Evolutionary conservation across 1,140 invertebrate species (phyloP), one percentile per base, ranked within the genome.

Genomic region (Hyles vespertilio): DNA sequence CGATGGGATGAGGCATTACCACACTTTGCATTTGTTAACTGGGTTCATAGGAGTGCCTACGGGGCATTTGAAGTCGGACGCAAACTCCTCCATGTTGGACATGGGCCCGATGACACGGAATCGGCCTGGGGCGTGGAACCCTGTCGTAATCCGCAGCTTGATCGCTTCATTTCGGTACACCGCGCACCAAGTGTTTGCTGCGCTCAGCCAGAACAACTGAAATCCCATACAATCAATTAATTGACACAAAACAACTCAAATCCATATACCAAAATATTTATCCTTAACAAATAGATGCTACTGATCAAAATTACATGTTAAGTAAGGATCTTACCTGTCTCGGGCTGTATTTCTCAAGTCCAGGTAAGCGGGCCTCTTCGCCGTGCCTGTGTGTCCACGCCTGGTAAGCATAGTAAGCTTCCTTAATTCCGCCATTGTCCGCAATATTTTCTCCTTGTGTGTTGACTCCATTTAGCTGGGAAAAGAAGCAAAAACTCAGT

Each of bases 371-470:
- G 1, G 90, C 87, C 65, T 96, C 95, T 1, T 79, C 70, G 0
- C 92, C 92, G 69, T 96, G 91, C 9, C 91, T 85, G 36, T 92
- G 79, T 0, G 90, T 90, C 94, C 95, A 96, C 5, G 91, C 90
- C 44, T 92, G 89, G 81, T 97, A 97, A 0, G 96, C 95, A 33
- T 92, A 91, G 79, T 97, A 98, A 0, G 97, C 95, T 67, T 96
- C 93, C 76, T 96, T 96, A 32, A 97, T 92, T 1, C 96, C 96
- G 12, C 95, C 96, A 78, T 97, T 97, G 78, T 98, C 96, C 0
- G 97, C 96, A 50, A 98, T 96, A 77, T 98, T 98, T 76, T 98
- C 96, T n/a, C 94, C 95, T 87, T 97, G 95, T 1, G 96, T 96
- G 63, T 96, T 96, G 34, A 96, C 93, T 45, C 95, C 95, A 69